Percentiles rank a stretch among this genome's conserved stretches.
Evolutionary conservation across 2,797 vertebrate genomes (phyloP).

Genomic region (Clarias pachynema): DNA sequence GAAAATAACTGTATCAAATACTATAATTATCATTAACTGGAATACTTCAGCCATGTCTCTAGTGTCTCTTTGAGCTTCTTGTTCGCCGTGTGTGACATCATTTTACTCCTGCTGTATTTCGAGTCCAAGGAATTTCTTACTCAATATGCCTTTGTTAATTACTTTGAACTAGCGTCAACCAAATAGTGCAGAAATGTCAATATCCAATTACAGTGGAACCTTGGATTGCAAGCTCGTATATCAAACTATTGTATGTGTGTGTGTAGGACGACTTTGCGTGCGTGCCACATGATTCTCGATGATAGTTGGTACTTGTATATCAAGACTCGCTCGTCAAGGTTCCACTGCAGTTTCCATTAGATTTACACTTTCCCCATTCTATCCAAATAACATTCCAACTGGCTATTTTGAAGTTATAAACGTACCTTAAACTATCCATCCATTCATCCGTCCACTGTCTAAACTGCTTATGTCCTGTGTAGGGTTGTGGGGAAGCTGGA

Average conservation of each 20-base stretch:
- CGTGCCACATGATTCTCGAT: no score
- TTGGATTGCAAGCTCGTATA: no score
- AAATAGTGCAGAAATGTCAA: not conserved
- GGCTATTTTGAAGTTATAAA: not conserved
- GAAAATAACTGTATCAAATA: constrained; percentile 27
- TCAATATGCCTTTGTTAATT: not conserved
- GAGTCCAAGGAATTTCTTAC: not conserved
- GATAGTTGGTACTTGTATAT: no score
- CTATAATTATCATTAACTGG: constrained; percentile 39
- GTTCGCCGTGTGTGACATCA: not conserved
- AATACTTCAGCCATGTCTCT: constrained; percentile 25
- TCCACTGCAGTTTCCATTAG: not conserved
- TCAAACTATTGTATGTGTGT: no score
- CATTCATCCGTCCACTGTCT: no score
- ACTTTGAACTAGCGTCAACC: not conserved
- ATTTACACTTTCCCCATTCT: not conserved
- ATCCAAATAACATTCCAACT: not conserved
- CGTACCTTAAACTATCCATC: not conserved
- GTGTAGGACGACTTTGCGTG: no score
- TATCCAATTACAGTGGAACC: not conserved
- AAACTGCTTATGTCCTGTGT: no score
- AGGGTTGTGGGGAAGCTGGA: no score
- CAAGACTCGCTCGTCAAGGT: no score
- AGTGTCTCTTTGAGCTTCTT: not conserved
- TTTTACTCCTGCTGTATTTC: not conserved